A percentile compares a stretch with the other conserved stretches of the same genome.
Evolutionary conservation across 2,797 vertebrate species (phyloP).

Genomic region (Acipenser oxyrinchus): DNA sequence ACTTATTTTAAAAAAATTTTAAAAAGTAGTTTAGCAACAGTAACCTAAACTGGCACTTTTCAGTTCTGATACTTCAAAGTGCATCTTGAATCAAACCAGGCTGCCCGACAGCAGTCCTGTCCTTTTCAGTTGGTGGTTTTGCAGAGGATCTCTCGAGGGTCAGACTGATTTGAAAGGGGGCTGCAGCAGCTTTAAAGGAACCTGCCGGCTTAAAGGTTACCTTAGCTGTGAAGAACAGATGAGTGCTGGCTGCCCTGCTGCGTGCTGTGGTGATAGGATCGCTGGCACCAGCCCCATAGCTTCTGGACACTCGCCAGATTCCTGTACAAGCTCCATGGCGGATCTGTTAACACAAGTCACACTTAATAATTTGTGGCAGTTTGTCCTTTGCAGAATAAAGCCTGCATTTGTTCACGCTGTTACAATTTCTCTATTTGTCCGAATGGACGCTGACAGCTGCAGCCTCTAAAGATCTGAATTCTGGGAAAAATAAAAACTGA

Average conservation of each 20-base stretch:
- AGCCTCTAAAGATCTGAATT: conserved; percentile 10
- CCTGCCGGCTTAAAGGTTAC: neutral
- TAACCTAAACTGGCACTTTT: too few relatives aligned
- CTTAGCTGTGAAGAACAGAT: conserved; percentile 9
- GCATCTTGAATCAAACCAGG: too few relatives aligned
- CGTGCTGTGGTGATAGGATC: conserved; percentile 6
- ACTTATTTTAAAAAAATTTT: too few relatives aligned
- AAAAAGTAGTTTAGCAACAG: too few relatives aligned
- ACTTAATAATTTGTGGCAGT: conserved; percentile 33
- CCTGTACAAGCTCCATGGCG: conserved; percentile 1
- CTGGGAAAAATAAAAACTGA: neutral
- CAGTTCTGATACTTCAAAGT: too few relatives aligned
- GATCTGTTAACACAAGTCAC: conserved; percentile 32
- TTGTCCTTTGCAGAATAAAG: conserved; percentile 35
- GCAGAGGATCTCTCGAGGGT: too few relatives aligned
- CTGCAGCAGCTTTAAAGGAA: too few relatives aligned
- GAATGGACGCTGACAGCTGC: conserved; percentile 52
- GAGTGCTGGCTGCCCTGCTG: neutral
- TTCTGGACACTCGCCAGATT: conserved; percentile 2
- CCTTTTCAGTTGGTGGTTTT: too few relatives aligned
- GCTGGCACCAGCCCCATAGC: conserved; percentile 6
- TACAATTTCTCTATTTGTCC: conserved; percentile 26
- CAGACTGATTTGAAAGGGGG: too few relatives aligned
- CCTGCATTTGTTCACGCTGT: conserved; percentile 29
- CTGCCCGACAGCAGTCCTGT: too few relatives aligned